Base-by-base conservation (phyloP, 2,113 vertebrate genomes). In the Tretioscincus oriximinensis region DNA sequence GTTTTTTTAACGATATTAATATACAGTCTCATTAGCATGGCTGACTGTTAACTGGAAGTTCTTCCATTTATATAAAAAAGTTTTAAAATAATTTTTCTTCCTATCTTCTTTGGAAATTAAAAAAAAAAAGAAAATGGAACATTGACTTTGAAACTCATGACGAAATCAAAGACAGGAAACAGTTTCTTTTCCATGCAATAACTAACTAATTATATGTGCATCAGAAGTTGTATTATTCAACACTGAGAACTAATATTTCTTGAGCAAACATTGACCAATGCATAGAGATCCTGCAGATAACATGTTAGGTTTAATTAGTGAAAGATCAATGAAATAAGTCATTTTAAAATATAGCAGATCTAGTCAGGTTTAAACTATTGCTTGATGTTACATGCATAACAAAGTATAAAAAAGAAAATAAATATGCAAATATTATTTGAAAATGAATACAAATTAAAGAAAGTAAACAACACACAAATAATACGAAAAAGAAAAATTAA, bases 91-190 rank as follows among this genome's bases (percentile, higher is more conserved):
- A 90, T 86, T 90, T 92, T 90, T 83, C 77, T 73, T 86, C 90
- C 82, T 73, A 67, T 10, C 78, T 11, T 79, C 73, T 89, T 91
- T 81, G 65, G 92, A 92, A 93, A 90, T 86, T 87, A 0, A 82
- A 83, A 29, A 80, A 84, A 41, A 69, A 67, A 83, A 81, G 84
- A 84, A 94, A 93, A 92, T 77, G 82, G 86, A 83, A 92, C 72
- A 88, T 88, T 69, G 80, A 80, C 92, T 94, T 92, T 94, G 93
- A 94, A 95, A 96, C 93, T 92, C 90, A 90, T 84, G 89, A 89
- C 74, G 90, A 95, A 90, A 96, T 96, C 95, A 96, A 96, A 96
- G 94, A 83, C 89, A 88, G 89, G 92, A 95, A 94, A 94, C 92
- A 91, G 95, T 96, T 95, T 94, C 45, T 67, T 77, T 93, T 93